Base-by-base conservation (phyloP, 2,797 vertebrate species). In the Heteromormyrus szaboi region DNA sequence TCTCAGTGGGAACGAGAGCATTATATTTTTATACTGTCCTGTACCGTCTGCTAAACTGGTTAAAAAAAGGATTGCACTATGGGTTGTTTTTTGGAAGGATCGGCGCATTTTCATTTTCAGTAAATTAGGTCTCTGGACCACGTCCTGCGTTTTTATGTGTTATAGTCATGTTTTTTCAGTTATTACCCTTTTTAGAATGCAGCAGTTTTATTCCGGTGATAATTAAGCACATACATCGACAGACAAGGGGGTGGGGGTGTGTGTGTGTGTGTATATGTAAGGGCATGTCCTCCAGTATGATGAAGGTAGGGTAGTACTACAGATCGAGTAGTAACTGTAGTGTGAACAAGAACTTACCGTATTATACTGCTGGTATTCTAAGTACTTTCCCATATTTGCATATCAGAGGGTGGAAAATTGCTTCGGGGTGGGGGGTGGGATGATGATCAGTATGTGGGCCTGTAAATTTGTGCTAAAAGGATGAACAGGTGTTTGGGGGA, bases 401-500 rank as follows among this genome's bases (percentile, higher is more conserved):
- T 76, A 76, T 76, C 33, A 76, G 33, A 44, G 29, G 68, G 68
- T 41, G 68, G 12, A 41, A 76, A 76, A 76, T 76, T 41, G 68
- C 68, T 76, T 65, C 2, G 2, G 59, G 11, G 2, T 59, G 19
- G 56, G 54, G 9, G 8, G 25, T 2, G 65, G 29, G 4, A 17
- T 76, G 33, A 33, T 41, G 12, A 41, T 41, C 17, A 17, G 68
- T 76, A 41, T 92, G 89, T 94, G 92, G 93, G 95, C 93, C 93
- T 93, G 94, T 94, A 93, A 76, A 62, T 81, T 2, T 88, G 91
- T 94, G 33, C 86, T 68, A 9, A 88, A 88, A 76, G 17, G 25
- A 93, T 50, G 0, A n/a, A 92, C 62, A 90, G 19, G 88, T 65
- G 6, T 11, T 76, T 37, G 4, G 68, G 37, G 33, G 68, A 12